Percentiles rank a stretch among this genome's conserved stretches.
Conservation (phyloP, 2,113 vertebrate species). For the Onychostruthus taczanowskii region DNA sequence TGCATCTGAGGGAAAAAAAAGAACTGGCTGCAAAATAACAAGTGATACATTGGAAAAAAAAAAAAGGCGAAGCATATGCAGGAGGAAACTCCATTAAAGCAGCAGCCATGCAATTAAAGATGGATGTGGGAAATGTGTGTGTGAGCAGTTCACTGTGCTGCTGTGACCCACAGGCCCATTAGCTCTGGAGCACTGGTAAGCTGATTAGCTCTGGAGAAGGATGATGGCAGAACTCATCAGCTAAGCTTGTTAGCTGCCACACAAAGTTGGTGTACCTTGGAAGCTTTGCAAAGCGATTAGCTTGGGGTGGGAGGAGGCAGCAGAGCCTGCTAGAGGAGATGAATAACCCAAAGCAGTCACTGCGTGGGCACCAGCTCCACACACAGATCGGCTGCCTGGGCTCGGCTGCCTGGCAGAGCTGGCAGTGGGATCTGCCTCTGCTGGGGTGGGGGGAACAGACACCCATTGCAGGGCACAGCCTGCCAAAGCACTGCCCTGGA, state of each 20-base stretch:
- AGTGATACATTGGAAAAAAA: not conserved
- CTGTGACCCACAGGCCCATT: slow-evolving; percentile 54
- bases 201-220: slow-evolving; percentile 62
- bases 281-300: slow-evolving; percentile 55
- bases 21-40: slow-evolving; percentile 39
- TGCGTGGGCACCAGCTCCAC: not conserved
- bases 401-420: not conserved
- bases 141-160: not conserved
- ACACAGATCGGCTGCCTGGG: not conserved
- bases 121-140: not conserved
- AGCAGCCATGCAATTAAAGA: slow-evolving; percentile 41
- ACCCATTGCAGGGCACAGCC: not conserved
- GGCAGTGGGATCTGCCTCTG: not conserved
- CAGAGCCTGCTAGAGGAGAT: slow-evolving; percentile 31
- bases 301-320: slow-evolving; percentile 47
- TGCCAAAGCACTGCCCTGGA: not conserved
- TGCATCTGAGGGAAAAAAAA: not conserved
- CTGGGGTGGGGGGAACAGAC: not conserved
- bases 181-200: slow-evolving; percentile 50
- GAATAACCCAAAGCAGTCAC: slow-evolving; percentile 23
- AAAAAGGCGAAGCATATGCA: not conserved
- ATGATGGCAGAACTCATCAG: slow-evolving; percentile 60
- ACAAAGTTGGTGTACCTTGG: slow-evolving; percentile 43
- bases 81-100: slow-evolving; percentile 40
- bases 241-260: slow-evolving; percentile 62